Percentiles rank a stretch among this genome's conserved stretches.
phyloP scores from a whole-genome alignment of 2,113 vertebrate species.

The Mionectes macconnelli region DNA sequence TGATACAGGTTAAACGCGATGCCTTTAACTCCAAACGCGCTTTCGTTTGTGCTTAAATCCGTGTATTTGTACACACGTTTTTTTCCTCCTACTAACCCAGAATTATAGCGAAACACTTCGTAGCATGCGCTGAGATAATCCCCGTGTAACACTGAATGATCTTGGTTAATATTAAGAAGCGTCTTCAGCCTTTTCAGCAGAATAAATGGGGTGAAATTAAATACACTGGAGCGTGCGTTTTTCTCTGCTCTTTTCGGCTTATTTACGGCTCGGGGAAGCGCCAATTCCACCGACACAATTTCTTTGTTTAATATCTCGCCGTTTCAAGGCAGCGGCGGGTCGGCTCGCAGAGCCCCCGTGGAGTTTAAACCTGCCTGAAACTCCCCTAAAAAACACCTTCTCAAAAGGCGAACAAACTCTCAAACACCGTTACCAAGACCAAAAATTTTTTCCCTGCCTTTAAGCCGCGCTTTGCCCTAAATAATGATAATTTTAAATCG shows the following conservation, averaged over 20 bases:
- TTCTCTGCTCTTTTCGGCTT: background rate
- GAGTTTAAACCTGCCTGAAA: background rate
- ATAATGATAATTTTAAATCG: fast-evolving
- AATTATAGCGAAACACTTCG: background rate
- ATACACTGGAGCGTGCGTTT: fast-evolving
- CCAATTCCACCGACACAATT: fast-evolving
- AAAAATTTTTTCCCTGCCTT: fast-evolving
- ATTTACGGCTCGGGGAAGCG: background rate
- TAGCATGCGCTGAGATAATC: background rate
- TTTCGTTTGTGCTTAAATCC: background rate
- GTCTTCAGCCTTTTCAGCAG: background rate
- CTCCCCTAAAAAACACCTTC: background rate
- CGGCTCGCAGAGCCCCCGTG: background rate
- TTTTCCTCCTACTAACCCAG: background rate
- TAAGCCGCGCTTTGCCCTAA: fast-evolving
- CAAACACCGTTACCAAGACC: fast-evolving
- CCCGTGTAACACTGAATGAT: background rate
- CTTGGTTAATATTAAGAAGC: background rate
- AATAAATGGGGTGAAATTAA: background rate
- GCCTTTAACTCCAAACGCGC: background rate
- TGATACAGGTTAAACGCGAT: background rate
- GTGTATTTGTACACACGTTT: background rate
- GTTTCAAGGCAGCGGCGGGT: background rate
- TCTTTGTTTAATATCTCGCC: background rate
- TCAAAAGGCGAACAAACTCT: background rate